Evolutionary conservation across 2,113 vertebrate species (phyloP), one percentile per base, ranked within the genome.

Genomic region (Labeo rohita): DNA sequence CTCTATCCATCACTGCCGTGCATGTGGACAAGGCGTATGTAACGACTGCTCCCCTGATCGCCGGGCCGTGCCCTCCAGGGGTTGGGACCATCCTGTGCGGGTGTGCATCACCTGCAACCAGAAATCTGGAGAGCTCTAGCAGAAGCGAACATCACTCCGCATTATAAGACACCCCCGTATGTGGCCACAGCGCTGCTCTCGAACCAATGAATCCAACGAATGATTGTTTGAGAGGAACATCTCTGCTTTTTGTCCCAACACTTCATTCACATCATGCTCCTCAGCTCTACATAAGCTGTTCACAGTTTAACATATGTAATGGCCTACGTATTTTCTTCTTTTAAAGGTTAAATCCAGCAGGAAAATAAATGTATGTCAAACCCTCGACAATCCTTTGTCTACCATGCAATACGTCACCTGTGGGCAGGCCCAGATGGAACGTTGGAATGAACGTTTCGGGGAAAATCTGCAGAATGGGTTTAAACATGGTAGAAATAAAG

Each of bases 31-130:
- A 94, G 98, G 98, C 5, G 98, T 99, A 93, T 99, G 98, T 5
- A 96, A 96, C 0, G 96, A 98, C 87, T 99, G 98, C 90, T 99
- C 98, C 1, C 95, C 95, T 0, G 97, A 97, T 88, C 96, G 97
- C 23, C 95, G 98, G 74, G 86, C 97, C 0, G 98, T 99, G 86
- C 97, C 98, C 21, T 98, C 98, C 21, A 95, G 98, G 0, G 98
- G 98, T 85, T 99, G 98, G 98, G 97, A 99, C 94, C 98, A 99
- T 92, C 97, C 97, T 0, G 98, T 99, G 87, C 95, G 98, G 89
- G 97, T 99, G 85, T 99, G 98, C 91, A 95, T 95, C 89, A 94
- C 95, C 87, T 99, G 98, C 95, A 96, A 93, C 96, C 97, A 99
- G 94, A 99, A 98, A 93, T 93, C 96, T 1, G 97, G 97, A 54